Evolutionary conservation across 1,140 invertebrate genomes (phyloP), one percentile per base, ranked within the genome.

Genomic region (Holcopasites calliopsidis): DNA sequence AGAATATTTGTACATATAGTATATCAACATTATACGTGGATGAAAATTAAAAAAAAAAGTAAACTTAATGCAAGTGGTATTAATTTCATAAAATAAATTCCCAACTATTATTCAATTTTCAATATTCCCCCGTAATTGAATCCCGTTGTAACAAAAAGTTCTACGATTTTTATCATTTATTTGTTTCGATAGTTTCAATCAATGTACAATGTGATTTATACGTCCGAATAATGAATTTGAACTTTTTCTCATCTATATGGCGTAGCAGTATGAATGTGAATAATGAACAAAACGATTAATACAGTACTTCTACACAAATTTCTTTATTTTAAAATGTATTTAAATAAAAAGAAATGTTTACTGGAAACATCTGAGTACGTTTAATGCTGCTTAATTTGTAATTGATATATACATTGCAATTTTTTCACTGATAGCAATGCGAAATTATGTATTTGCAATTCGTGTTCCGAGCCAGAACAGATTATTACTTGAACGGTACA

Each of bases 181-280:
- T 83, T n/a, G 49, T 79, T 83, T 82, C 31, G 65, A 74, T 77
- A 69, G 40, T 77, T 82, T 68, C 13, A 71, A 77, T 82, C 54
- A 69, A 77, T 64, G 69, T 83, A 83, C 71, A 84, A 57, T 44
- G 35, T 55, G 23, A 31, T 62, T 76, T 11, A 62, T 31, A 47
- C 49, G 68, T 40, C 49, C 38, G 66, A 62, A 58, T 74, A 78
- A 74, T 75, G 69, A 11, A n/a, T 82, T 77, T 73, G 38, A 77
- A 73, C 64, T 72, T 60, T 40, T 58, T 49, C 55, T 44, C 23
- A 50, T n/a, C 26, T 68, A 26, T 31, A 40, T 49, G 40, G 60
- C 35, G 50, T 35, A 26, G 21, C 28, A 49, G 66, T 65, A 61
- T 49, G 79, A 81, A 81, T 82, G 68, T 82, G 79, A 82, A 82